phyloP scores from a whole-genome alignment of 2,113 vertebrate species.

The Speoplatyrhinus poulsoni region DNA sequence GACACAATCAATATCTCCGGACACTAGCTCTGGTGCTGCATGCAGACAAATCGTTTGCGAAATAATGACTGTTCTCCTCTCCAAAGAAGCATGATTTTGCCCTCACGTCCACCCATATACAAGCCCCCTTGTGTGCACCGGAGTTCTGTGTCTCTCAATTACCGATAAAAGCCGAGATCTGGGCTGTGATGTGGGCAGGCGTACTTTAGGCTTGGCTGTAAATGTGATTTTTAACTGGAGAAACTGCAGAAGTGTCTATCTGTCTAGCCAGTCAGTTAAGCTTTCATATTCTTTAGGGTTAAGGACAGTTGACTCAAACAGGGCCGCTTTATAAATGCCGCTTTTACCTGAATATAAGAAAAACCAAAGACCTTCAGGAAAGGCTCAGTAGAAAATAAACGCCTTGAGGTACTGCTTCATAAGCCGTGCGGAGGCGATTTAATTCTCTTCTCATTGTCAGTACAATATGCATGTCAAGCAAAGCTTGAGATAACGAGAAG shows the following conservation, averaged over 20 bases:
- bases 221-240: slow-evolving; percentile 13
- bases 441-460: slow-evolving; percentile 47
- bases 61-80: too few relatives aligned
- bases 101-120: too few relatives aligned
- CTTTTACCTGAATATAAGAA: slow-evolving; percentile 32
- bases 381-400: slow-evolving; percentile 20
- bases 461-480: slow-evolving; percentile 19
- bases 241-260: neutral
- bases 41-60: neutral
- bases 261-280: neutral
- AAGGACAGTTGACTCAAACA: slow-evolving; percentile 32
- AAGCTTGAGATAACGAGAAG: slow-evolving; percentile 22
- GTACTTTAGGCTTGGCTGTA: neutral
- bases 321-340: slow-evolving; percentile 20
- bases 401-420: slow-evolving; percentile 25
- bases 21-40: slow-evolving; percentile 18
- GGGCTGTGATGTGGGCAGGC: neutral
- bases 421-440: slow-evolving; percentile 29
- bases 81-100: too few relatives aligned
- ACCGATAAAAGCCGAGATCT: slow-evolving; percentile 5
- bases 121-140: too few relatives aligned
- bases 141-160: neutral
- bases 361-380: neutral
- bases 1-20: slow-evolving; percentile 42
- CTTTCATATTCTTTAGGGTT: slow-evolving; percentile 16